Evolutionary conservation across 2,797 vertebrate species (phyloP), one percentile per base, ranked within the genome.

Genomic region (Nothura maculosa): DNA sequence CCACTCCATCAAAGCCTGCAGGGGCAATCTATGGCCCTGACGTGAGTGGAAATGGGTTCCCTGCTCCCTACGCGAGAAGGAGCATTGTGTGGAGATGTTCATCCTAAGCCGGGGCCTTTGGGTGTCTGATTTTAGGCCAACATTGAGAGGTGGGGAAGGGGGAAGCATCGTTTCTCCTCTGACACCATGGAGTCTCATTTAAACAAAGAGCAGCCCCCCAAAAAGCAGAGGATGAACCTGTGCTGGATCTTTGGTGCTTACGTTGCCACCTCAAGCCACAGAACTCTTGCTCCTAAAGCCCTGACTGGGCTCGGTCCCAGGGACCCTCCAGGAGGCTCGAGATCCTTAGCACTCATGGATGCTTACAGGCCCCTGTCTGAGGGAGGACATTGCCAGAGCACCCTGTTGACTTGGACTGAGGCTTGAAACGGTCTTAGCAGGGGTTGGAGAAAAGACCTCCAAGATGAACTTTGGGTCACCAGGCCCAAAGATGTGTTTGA

Each of bases 241-340:
- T 47, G 45, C 9, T 24, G 58, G 34, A 28, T 69, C 66, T 19
- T 28, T 30, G 25, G 66, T 8, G 2, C n/a, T 20, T 34, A 19
- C 1, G 1, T 85, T 18, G 9, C 5, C 19, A 6, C 12, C 17
- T 38, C 32, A 10, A 28, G 45, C 57, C 15, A 43, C 2, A 21
- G 55, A 8, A 25, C 30, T 4, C 8, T 0, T 0, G 15, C 14
- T 47, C 36, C 1, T 0, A 43, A 82, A 63, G 15, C 50, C 19
- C n/a, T 0, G 0, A 10, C 20, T 40, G 72, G 40, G 11, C 47
- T 62, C 11, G 8, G 14, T 38, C 57, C 36, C 32, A 12, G 14
- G 21, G 40, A 24, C 27, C 19, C 11, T 5, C 36, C 18, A 18
- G 47, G 28, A 22, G 28, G 34, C 28, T 50, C 17, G 24, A n/a